These are phyloP conservation scores for Danio aesculapii DNA, from an alignment of 2,797 vertebrate genomes.

Conservation along the genomic window DNA sequence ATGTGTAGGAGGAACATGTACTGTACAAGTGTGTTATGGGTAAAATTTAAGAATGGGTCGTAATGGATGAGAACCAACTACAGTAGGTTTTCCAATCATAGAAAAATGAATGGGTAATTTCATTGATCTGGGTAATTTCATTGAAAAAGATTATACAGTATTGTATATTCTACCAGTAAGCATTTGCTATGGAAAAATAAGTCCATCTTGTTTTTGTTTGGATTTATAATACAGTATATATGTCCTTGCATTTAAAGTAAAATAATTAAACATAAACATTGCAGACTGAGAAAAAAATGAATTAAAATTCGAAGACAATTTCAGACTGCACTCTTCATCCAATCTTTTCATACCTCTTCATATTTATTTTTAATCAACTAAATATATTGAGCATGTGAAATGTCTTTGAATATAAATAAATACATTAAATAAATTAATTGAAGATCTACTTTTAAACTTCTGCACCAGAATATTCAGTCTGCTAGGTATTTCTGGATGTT, in stretches of 20 bases:
- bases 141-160: background rate
- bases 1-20: slow-evolving; percentile 18
- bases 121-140: background rate
- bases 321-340: no score
- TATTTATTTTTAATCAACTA: no score
- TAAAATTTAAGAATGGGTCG: slow-evolving; percentile 14
- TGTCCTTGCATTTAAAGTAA: no score
- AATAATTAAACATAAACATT: no score
- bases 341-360: no score
- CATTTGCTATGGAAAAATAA: no score
- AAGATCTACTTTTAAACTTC: background rate
- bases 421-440: background rate
- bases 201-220: no score
- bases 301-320: no score
- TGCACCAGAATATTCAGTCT: background rate
- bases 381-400: background rate
- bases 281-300: no score
- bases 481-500: no score
- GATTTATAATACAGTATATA: no score
- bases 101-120: background rate
- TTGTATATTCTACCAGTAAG: background rate
- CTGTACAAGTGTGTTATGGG: background rate
- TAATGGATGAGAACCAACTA: background rate
- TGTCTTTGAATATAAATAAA: background rate
- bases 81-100: background rate